Evolutionary conservation across 2,888 invertebrate genomes (phyloP).

Genomic region (Metacarcinus magister): DNA sequence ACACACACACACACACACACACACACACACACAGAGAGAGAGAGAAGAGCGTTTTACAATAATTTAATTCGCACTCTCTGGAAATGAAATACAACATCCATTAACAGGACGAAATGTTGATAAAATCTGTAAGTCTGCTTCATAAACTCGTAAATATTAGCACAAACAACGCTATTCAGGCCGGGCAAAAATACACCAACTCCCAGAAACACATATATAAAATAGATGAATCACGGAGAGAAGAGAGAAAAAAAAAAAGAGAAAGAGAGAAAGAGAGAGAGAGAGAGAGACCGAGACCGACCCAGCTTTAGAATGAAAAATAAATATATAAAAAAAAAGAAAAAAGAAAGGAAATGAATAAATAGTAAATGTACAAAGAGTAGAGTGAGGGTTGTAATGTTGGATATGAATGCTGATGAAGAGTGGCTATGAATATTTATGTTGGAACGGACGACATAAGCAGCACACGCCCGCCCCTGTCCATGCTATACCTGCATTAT

Average conservation of each 20-base stretch:
- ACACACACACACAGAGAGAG: not conserved
- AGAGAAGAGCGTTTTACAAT: not conserved
- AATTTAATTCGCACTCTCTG: conserved; percentile 8
- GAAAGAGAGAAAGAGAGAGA: conserved; percentile 36
- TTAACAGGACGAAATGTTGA: not conserved
- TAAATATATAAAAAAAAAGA: too few relatives aligned
- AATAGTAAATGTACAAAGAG: conserved; percentile 51
- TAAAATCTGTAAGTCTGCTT: conserved; percentile 39
- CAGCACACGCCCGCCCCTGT: conserved; percentile 30
- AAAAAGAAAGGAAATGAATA: conserved; percentile 37
- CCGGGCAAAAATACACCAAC: not conserved
- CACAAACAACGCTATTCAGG: not conserved
- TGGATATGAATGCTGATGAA: conserved; percentile 63
- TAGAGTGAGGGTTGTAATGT: conserved; percentile 50
- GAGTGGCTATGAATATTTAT: conserved; percentile 60
- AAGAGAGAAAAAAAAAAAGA: not conserved
- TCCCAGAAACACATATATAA: conserved; percentile 38
- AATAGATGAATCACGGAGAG: not conserved
- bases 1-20: not conserved
- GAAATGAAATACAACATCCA: conserved; percentile 36
- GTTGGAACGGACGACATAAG: conserved; percentile 38
- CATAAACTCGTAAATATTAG: conserved; percentile 31
- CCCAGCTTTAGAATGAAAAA: conserved; percentile 53
- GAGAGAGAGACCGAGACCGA: not conserved
- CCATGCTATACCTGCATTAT: not conserved